Evolutionary conservation across 1,140 invertebrate genomes (phyloP), one percentile per base, ranked within the genome.

Genomic region (Delia radicum): DNA sequence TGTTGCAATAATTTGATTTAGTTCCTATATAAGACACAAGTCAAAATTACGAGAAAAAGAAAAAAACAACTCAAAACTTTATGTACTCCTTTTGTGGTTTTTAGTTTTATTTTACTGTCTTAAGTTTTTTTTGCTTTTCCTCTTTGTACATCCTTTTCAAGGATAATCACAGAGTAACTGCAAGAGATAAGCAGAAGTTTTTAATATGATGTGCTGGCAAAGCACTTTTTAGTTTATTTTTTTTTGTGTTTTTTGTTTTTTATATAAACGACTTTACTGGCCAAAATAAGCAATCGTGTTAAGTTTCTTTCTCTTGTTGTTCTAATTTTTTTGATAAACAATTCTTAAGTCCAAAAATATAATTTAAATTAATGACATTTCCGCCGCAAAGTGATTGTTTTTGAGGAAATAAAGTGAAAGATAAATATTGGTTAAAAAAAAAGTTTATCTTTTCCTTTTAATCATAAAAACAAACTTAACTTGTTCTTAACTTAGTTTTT

Each of bases 141-240:
- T 21, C 48, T 55, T 55, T 18, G 18, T 24, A 55, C 48, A 55
- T 55, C 48, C 48, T 55, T 55, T 55, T 55, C 48, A 55, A 55
- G 48, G 48, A 55, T 55, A 55, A 55, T 55, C 48, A 55, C 48
- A 55, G 48, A 55, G 48, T 55, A 55, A 55, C 48, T 55, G 48
- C 24, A 24, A 55, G 48, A 55, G 48, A 55, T 55, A 55, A 55
- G 48, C 48, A 55, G 4, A 55, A 55, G 7, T 21, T 55, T 55
- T 55, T 55, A 55, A 21, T 55, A 55, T 55, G n/a, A 55, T 55
- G 18, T 55, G 48, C 48, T 55, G 48, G 48, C 48, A 55, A 55
- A 55, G 48, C 48, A 55, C 10, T 55, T 55, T 55, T 21, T 55
- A 21, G 18, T 55, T 21, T 24, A 21, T 2, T 3, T 21, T 55